Evolutionary conservation across 2,888 invertebrate species (phyloP), one percentile per base, ranked within the genome.

Genomic region (Drosophila testacea): DNA sequence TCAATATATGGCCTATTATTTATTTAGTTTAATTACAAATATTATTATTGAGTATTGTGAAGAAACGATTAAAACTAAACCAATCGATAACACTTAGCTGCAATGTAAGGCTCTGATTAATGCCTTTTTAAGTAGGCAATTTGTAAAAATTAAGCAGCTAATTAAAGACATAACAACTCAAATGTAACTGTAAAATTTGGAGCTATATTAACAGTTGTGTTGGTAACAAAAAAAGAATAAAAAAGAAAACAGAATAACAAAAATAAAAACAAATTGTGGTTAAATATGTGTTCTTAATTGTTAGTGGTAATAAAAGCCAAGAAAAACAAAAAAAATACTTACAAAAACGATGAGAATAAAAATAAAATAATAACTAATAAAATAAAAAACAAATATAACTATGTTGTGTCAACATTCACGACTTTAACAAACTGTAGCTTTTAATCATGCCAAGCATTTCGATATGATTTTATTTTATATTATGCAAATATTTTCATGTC

Each of bases 1-100:
- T 91, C 91, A 91, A 87, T 89, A 89, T 85, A 91, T 90, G 91
- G 91, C 91, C 91, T 91, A 90, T 85, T 83, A 79, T 88, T 88
- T 88, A 83, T 91, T 90, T 87, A 88, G 83, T 78, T 83, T 77
- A 75, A 83, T 87, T 74, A 81, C 59, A 57, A 70, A 69, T 64
- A 72, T 70, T 77, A 79, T 48, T 67, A 77, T 66, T 69, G 60
- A 72, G 61, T 69, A 73, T 66, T 69, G 61, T 61, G 46, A 59
- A 62, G 11, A 41, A 30, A 52, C 56, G 39, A 68, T 68, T 46
- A 42, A 39, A 34, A 39, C 65, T 60, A 64, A 71, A 64, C 47
- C 55, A 69, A 42, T 60, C 54, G 10, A 51, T 69, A 67, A 59
- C 51, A 70, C 27, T 67, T 64, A 77, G 73, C 76, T 78, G 77